Evolutionary conservation across 2,888 invertebrate species (phyloP).

Genomic region (Charanyca ferruginea): DNA sequence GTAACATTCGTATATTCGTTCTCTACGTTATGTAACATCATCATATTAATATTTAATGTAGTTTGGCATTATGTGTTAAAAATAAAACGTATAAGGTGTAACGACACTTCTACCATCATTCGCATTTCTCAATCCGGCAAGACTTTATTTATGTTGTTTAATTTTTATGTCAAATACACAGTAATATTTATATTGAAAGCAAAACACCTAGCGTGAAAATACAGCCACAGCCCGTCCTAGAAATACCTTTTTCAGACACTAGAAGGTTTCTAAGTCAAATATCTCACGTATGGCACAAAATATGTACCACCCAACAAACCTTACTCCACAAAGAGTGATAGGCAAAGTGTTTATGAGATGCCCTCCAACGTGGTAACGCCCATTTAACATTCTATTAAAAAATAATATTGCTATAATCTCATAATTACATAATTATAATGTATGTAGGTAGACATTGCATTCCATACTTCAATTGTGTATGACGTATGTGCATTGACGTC

Average conservation of each 20-base stretch:
- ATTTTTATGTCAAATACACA: constrained; percentile 38
- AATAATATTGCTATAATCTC: constrained; percentile 76
- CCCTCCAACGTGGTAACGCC: constrained; percentile 89
- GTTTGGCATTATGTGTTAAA: constrained; percentile 63
- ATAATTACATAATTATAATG: constrained; percentile 48
- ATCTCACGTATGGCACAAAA: constrained; percentile 59
- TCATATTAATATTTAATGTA: constrained; percentile 57
- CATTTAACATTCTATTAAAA: constrained; percentile 90
- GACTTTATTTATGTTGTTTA: constrained; percentile 48
- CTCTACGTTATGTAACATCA: constrained; percentile 58
- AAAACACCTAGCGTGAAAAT: constrained; percentile 72
- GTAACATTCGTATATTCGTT: constrained; percentile 51
- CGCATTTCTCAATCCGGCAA: constrained; percentile 44
- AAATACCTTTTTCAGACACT: constrained; percentile 57
- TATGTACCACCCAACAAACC: constrained; percentile 82
- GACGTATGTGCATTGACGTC: constrained; percentile 41
- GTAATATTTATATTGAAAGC: constrained; percentile 64
- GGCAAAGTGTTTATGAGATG: constrained; percentile 88
- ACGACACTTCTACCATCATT: constrained; percentile 54
- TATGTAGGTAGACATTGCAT: constrained; percentile 37
- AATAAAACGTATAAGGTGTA: constrained; percentile 50
- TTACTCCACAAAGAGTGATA: constrained; percentile 85
- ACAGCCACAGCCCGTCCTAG: constrained; percentile 75
- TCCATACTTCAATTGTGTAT: constrained; percentile 25
- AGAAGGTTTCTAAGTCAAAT: constrained; percentile 58